Percentiles rank a stretch among this genome's conserved stretches.
These are phyloP conservation scores for Eilema sororculum DNA, from an alignment of 2,888 invertebrate genomes.

Conservation along the genomic window DNA sequence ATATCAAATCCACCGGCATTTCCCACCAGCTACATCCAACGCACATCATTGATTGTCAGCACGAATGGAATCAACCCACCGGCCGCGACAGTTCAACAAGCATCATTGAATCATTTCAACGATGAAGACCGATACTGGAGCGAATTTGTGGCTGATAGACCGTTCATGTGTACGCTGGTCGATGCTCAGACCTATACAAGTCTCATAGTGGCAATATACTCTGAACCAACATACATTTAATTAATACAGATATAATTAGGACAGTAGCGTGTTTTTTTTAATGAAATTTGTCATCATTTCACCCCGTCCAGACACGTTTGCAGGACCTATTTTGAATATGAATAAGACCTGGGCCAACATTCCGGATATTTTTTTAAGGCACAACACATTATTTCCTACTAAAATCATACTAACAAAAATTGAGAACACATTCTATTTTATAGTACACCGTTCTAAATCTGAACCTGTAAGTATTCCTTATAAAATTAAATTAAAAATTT, in stretches of 20 bases:
- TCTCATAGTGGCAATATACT: slow-evolving; percentile 17
- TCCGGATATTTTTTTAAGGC: too few species aligned
- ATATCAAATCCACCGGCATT: slow-evolving; percentile 32
- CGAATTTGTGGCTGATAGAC: slow-evolving; percentile 36
- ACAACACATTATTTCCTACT: too few species aligned
- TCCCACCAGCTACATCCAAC: slow-evolving; percentile 35
- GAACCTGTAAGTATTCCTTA: too few species aligned
- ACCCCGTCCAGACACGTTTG: too few species aligned
- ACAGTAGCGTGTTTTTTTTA: neutral
- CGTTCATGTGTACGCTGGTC: slow-evolving; percentile 29
- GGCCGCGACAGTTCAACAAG: slow-evolving; percentile 2
- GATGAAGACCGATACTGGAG: slow-evolving; percentile 12
- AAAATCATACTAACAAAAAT: too few species aligned
- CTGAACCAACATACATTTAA: slow-evolving; percentile 19
- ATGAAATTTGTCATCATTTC: too few species aligned
- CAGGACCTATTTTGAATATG: too few species aligned
- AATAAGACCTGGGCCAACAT: too few species aligned
- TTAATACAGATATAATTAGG: slow-evolving; percentile 1
- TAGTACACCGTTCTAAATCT: too few species aligned
- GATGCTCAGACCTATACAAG: slow-evolving; percentile 27
- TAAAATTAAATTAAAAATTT: too few species aligned
- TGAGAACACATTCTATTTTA: too few species aligned
- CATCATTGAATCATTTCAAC: neutral
- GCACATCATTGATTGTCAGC: slow-evolving; percentile 25
- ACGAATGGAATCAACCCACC: slow-evolving; percentile 21